A percentile compares a stretch with the other conserved stretches of the same genome.
Conservation (phyloP, 1,140 invertebrate genomes). For the Pissodes strobi region DNA sequence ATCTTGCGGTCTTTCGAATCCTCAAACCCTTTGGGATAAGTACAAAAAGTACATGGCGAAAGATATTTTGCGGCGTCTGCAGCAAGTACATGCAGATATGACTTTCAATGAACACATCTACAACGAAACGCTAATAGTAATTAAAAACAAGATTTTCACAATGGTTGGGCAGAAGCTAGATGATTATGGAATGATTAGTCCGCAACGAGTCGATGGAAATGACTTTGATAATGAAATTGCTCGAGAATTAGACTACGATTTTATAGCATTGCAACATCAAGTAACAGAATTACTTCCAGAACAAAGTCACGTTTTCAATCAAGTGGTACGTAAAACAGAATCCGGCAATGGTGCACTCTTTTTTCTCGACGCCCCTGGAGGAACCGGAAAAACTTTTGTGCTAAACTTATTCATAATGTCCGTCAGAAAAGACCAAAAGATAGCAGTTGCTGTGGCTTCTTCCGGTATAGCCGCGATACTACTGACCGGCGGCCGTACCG, state of each 20-base stretch:
- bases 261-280: too few species aligned
- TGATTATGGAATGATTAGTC: conserved; percentile 53
- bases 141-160: too few species aligned
- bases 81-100: conserved; percentile 23
- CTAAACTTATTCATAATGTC: conserved; percentile 51
- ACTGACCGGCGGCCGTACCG: conserved; percentile 44
- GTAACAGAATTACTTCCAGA: too few species aligned
- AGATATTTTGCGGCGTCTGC: conserved; percentile 43
- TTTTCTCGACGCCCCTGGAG: conserved; percentile 53
- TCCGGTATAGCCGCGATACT: conserved; percentile 48
- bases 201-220: conserved; percentile 51
- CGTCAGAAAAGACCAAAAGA: conserved; percentile 47
- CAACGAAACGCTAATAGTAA: conserved; percentile 40
- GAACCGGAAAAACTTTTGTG: conserved; percentile 57
- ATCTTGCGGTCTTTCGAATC: conserved; percentile 21
- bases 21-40: conserved; percentile 41
- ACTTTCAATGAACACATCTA: conserved; percentile 35
- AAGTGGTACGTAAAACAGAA: too few species aligned
- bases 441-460: conserved; percentile 40
- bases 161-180: too few species aligned
- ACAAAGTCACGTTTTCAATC: too few species aligned
- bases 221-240: conserved; percentile 47
- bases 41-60: conserved; percentile 55
- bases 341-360: conserved; percentile 13
- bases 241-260: too few species aligned